Evolutionary conservation across 2,888 invertebrate species (phyloP).

Genomic region (Stenotaenia linearis): DNA sequence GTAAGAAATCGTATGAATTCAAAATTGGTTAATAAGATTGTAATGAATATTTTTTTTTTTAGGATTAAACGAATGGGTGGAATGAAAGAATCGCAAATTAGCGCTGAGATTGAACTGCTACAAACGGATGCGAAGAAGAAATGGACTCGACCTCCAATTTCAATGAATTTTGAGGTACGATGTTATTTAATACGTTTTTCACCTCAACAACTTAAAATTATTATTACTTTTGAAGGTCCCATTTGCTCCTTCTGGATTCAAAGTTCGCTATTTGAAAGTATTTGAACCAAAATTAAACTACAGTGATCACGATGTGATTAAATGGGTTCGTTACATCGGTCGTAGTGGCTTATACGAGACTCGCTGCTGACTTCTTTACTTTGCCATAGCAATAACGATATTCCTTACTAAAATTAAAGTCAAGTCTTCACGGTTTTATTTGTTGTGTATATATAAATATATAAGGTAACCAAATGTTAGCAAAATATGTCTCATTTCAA

Average conservation of each 20-base stretch:
- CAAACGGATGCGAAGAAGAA: constrained; percentile 99
- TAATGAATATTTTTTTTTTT: constrained; percentile 31
- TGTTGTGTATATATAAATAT: background rate
- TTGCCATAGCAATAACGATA: background rate
- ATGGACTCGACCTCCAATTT: constrained; percentile 99
- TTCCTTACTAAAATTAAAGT: background rate
- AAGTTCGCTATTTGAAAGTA: constrained; percentile 98
- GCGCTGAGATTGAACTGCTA: constrained; percentile 96
- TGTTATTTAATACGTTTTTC: background rate
- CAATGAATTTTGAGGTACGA: constrained; percentile 93
- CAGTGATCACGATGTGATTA: constrained; percentile 99
- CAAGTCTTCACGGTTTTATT: background rate
- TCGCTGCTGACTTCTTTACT: constrained; percentile 63
- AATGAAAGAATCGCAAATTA: constrained; percentile 99
- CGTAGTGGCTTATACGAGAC: constrained; percentile 99
- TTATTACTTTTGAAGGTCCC: constrained; percentile 62
- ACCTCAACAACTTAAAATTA: constrained; percentile 6
- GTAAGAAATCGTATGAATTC: constrained; percentile 53
- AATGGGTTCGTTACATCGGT: constrained; percentile 99
- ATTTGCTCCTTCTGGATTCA: constrained; percentile 98
- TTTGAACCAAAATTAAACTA: constrained; percentile 99
- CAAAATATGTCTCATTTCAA: background rate
- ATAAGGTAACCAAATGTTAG: background rate
- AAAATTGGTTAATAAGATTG: background rate
- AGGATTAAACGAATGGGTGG: constrained; percentile 58